A percentile compares a stretch with the other conserved stretches of the same genome.
Evolutionary conservation across 2,113 vertebrate genomes (phyloP).

Genomic region (Caracal caracal): DNA sequence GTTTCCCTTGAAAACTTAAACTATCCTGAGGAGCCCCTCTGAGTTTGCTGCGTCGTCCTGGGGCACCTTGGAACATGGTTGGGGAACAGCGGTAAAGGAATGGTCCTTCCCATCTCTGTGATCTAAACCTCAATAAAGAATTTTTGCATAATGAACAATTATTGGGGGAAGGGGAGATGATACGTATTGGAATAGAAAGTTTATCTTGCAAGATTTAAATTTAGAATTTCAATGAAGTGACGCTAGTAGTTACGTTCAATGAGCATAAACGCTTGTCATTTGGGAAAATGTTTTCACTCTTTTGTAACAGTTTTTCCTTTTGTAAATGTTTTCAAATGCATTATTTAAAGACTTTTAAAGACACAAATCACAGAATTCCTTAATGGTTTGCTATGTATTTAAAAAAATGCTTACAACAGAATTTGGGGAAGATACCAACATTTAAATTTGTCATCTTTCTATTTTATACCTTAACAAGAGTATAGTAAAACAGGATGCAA

Average conservation of each 20-base stretch:
- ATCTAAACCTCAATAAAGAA: not conserved
- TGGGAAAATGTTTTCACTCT: not conserved
- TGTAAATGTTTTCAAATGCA: not conserved
- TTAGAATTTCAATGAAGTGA: slow-evolving; percentile 22
- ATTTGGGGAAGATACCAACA: not conserved
- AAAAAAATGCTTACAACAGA: not conserved
- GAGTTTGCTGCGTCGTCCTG: not conserved
- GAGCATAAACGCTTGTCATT: not conserved
- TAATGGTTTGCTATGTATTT: not conserved
- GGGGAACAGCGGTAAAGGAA: not conserved
- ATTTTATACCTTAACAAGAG: not conserved
- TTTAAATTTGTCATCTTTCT: not conserved
- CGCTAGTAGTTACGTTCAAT: not conserved
- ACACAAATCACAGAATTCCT: not conserved
- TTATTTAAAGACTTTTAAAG: not conserved
- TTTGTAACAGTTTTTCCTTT: not conserved
- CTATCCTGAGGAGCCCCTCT: too few species aligned
- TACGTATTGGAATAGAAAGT: not conserved
- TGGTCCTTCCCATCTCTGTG: not conserved
- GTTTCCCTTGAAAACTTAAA: not conserved
- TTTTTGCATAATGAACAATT: not conserved
- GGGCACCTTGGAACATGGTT: fast-evolving
- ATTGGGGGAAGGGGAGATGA: not conserved
- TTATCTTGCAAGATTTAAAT: not conserved
- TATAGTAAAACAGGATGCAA: not conserved